phyloP scores from a whole-genome alignment of 2,113 vertebrate species.

The Prinia subflava region DNA sequence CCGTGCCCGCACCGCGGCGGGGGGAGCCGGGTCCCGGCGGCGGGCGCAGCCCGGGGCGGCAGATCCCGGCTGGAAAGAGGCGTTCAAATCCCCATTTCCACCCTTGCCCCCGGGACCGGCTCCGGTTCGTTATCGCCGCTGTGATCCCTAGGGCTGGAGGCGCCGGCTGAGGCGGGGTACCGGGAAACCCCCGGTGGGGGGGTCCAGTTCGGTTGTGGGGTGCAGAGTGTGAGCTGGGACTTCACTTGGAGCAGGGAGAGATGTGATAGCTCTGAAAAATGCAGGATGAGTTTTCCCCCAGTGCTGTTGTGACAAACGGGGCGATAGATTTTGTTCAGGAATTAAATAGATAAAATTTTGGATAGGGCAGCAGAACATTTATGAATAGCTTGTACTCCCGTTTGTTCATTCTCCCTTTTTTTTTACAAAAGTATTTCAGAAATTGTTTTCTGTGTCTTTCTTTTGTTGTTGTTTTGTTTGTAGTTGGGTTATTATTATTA shows the following conservation, averaged over 20 bases:
- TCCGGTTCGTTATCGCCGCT: neutral
- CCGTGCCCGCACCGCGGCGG: neutral
- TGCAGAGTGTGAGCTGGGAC: neutral
- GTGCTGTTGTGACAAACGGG: accelerated
- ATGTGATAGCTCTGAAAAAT: accelerated
- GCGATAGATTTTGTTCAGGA: neutral
- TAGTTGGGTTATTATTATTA: neutral
- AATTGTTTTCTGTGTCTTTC: neutral
- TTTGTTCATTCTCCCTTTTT: neutral
- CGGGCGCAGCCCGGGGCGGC: neutral
- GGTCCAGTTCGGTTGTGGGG: accelerated
- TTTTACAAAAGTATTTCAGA: neutral
- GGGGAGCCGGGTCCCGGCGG: neutral
- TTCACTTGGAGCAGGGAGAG: neutral
- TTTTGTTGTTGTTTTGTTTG: neutral
- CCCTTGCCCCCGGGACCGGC: accelerated
- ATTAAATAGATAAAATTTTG: neutral
- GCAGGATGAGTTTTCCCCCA: neutral
- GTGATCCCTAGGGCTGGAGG: neutral
- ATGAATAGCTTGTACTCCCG: accelerated
- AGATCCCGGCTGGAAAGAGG: neutral
- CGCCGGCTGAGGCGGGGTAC: neutral
- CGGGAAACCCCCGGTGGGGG: neutral
- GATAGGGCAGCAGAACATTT: neutral
- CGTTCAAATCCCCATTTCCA: neutral